Percentiles rank a stretch among this genome's conserved stretches.
Evolutionary conservation across 2,113 vertebrate species (phyloP).

Genomic region (Pollachius pollachius): DNA sequence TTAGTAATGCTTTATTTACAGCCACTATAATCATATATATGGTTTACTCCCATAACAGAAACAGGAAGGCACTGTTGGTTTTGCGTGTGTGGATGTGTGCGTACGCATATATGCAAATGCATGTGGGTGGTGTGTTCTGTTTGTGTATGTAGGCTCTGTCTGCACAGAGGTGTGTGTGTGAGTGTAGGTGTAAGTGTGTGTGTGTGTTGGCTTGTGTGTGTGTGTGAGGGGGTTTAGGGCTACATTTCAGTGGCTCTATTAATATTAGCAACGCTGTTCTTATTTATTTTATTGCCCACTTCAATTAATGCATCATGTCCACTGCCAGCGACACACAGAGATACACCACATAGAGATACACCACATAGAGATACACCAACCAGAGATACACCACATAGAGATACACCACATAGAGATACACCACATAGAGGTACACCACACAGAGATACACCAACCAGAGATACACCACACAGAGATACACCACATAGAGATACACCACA

Average conservation of each 20-base stretch:
- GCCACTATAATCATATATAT: too few species aligned
- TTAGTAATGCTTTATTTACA: too few species aligned
- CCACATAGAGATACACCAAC: too few species aligned
- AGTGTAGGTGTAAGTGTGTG: background rate
- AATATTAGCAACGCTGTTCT: conserved; percentile 35
- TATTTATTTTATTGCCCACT: conserved; percentile 46
- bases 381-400: too few species aligned
- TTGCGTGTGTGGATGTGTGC: background rate
- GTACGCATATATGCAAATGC: background rate
- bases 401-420: too few species aligned
- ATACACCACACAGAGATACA: too few species aligned
- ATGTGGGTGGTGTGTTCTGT: background rate
- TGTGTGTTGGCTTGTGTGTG: background rate
- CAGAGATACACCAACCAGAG: too few species aligned
- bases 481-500: too few species aligned
- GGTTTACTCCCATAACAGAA: background rate
- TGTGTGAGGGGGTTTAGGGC: background rate
- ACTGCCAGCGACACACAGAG: conserved; percentile 37
- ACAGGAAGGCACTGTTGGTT: background rate
- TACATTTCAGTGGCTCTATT: conserved; percentile 17
- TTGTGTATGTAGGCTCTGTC: background rate
- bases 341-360: background rate
- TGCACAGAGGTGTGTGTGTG: background rate
- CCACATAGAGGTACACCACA: too few species aligned
- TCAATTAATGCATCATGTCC: conserved; percentile 34